Percentiles rank a stretch among this genome's conserved stretches.
Conservation (phyloP, 35 echinoderm and acorn worm genomes). For the Patiria miniata region DNA sequence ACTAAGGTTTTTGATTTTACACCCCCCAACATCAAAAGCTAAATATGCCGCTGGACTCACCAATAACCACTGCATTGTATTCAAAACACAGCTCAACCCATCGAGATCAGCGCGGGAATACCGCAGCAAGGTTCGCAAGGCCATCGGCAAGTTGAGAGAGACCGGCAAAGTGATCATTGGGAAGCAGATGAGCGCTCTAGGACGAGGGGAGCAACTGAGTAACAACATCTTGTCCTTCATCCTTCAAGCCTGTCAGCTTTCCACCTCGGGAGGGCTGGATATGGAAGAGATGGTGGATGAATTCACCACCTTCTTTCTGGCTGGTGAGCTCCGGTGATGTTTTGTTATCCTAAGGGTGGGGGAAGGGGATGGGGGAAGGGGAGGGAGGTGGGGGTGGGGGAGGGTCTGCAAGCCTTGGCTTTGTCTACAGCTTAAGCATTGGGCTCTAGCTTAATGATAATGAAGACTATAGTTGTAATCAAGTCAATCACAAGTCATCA, state of each 20-base stretch:
- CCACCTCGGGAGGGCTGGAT: background rate
- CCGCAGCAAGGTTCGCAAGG: slow-evolving; percentile 13
- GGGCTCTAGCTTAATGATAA: too few species aligned
- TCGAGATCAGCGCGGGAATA: background rate
- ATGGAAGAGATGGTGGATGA: slow-evolving; percentile 58
- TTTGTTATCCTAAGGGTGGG: background rate
- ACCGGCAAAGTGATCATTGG: background rate
- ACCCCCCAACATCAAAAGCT: too few species aligned
- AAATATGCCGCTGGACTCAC: too few species aligned
- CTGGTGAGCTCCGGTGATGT: slow-evolving; percentile 26
- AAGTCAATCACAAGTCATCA: too few species aligned
- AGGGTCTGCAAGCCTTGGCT: background rate
- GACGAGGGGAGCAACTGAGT: background rate
- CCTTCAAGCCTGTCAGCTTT: slow-evolving; percentile 10
- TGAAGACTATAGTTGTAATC: too few species aligned
- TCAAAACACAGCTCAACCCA: slow-evolving; percentile 29
- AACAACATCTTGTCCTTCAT: slow-evolving; percentile 25
- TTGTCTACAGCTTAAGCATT: too few species aligned
- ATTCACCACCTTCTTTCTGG: slow-evolving; percentile 57
- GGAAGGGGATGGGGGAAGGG: too few species aligned
- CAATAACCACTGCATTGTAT: too few species aligned
- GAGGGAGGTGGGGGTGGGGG: background rate
- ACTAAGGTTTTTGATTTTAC: too few species aligned
- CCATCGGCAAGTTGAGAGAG: background rate
- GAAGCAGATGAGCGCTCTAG: background rate